phyloP scores from a whole-genome alignment of 2,113 vertebrate genomes.

The Chrysemys picta region DNA sequence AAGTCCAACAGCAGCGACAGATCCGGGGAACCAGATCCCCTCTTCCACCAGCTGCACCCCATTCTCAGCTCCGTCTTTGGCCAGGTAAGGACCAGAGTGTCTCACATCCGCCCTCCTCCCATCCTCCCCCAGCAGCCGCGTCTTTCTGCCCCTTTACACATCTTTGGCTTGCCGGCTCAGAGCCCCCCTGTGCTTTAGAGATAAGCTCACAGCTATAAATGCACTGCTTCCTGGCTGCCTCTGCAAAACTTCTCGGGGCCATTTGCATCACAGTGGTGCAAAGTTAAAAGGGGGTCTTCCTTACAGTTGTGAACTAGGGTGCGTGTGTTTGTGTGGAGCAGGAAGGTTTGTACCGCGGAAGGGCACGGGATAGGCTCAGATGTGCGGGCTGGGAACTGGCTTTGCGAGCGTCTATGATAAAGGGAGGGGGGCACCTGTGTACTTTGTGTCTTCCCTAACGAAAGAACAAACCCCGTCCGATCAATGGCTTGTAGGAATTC shows the following conservation, averaged over 20 bases:
- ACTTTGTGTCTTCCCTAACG: background rate
- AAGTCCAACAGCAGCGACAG: conserved; percentile 74
- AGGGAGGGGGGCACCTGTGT: background rate
- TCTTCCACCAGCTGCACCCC: conserved; percentile 85
- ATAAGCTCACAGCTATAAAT: conserved; percentile 22
- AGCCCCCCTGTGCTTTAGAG: background rate
- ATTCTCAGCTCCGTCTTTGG: conserved; percentile 95
- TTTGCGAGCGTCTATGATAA: background rate
- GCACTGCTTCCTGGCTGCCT: conserved; percentile 48
- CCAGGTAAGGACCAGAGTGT: conserved; percentile 88
- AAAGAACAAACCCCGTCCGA: no score
- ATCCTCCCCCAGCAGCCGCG: background rate
- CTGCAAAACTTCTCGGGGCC: conserved; percentile 3
- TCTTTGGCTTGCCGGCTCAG: background rate
- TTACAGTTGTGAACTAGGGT: background rate
- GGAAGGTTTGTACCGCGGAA: no score
- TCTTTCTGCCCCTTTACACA: background rate
- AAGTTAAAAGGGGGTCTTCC: background rate
- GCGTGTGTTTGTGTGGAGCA: background rate
- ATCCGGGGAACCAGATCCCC: conserved; percentile 82
- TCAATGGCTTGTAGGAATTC: background rate
- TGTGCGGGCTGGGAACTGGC: background rate
- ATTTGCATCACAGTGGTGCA: background rate
- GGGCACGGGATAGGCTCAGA: background rate
- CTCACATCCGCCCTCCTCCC: conserved; percentile 15